Conservation (phyloP, 2,888 invertebrate species). For the Gymnosoma rotundatum region DNA sequence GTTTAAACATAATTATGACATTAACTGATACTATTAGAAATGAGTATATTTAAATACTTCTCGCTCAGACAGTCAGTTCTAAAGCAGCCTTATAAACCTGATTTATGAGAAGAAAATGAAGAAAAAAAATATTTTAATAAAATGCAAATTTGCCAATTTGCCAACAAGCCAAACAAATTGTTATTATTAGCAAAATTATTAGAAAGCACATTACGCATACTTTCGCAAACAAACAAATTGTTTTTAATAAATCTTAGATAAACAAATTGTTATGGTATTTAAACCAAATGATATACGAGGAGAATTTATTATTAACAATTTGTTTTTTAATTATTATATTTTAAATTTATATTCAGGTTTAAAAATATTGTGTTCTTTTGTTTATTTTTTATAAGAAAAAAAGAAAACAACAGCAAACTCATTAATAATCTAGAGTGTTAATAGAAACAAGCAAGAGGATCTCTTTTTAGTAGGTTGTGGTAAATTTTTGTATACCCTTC, state of each 20-base stretch:
- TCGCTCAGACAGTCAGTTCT: background rate
- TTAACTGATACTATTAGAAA: slow-evolving; percentile 64
- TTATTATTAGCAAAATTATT: slow-evolving; percentile 56
- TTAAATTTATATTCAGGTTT: too few relatives aligned
- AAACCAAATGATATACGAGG: background rate
- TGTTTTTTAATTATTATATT: too few relatives aligned
- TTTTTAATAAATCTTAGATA: slow-evolving; percentile 50
- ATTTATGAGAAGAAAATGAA: slow-evolving; percentile 23
- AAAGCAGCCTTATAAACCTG: slow-evolving; percentile 23
- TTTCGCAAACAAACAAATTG: slow-evolving; percentile 16
- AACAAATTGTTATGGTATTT: slow-evolving; percentile 5
- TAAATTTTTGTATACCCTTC: too few relatives aligned
- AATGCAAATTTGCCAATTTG: slow-evolving; percentile 68
- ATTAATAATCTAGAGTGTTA: too few relatives aligned
- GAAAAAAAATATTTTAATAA: slow-evolving; percentile 60
- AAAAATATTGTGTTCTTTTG: too few relatives aligned
- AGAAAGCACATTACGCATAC: background rate
- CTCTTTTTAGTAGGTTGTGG: too few relatives aligned
- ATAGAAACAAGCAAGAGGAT: too few relatives aligned
- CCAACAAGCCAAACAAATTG: slow-evolving; percentile 74
- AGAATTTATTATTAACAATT: slow-evolving; percentile 15
- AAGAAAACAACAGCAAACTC: too few relatives aligned
- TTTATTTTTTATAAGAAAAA: too few relatives aligned
- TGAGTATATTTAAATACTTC: background rate
- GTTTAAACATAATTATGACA: slow-evolving; percentile 72